These are phyloP conservation scores for Stegodyphus mimosarum DNA, from an alignment of 1,140 invertebrate genomes.

Conservation along the genomic window DNA sequence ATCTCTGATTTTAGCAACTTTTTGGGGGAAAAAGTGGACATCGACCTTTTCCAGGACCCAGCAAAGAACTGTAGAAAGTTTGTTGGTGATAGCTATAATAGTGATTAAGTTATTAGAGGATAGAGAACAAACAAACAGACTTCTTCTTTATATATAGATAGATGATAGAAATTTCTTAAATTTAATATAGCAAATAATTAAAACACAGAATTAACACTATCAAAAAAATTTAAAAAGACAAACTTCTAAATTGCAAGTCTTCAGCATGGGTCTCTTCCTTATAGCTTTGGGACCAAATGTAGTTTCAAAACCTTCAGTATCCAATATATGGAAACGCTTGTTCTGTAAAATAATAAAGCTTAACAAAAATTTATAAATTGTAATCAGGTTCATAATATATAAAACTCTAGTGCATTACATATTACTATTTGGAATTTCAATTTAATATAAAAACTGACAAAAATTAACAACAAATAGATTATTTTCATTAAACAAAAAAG, in stretches of 20 bases:
- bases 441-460: neutral
- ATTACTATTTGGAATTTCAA: neutral
- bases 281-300: slow-evolving; percentile 96
- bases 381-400: neutral
- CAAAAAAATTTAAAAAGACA: slow-evolving; percentile 26
- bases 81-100: too few relatives aligned
- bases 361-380: neutral
- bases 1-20: too few relatives aligned
- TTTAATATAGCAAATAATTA: too few relatives aligned
- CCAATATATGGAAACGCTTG: slow-evolving; percentile 91
- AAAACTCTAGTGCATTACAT: neutral
- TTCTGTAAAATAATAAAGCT: slow-evolving; percentile 69
- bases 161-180: too few relatives aligned
- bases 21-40: too few relatives aligned
- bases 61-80: too few relatives aligned
- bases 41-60: too few relatives aligned
- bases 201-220: neutral
- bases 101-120: too few relatives aligned
- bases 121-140: too few relatives aligned
- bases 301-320: slow-evolving; percentile 92
- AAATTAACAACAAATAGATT: neutral
- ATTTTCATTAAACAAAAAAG: too few relatives aligned
- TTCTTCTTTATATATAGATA: too few relatives aligned
- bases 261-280: slow-evolving; percentile 89
- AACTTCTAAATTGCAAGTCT: slow-evolving; percentile 72